These are phyloP conservation scores for Myotis yumanensis DNA, from an alignment of 2,113 vertebrate genomes.

Conservation along the genomic window DNA sequence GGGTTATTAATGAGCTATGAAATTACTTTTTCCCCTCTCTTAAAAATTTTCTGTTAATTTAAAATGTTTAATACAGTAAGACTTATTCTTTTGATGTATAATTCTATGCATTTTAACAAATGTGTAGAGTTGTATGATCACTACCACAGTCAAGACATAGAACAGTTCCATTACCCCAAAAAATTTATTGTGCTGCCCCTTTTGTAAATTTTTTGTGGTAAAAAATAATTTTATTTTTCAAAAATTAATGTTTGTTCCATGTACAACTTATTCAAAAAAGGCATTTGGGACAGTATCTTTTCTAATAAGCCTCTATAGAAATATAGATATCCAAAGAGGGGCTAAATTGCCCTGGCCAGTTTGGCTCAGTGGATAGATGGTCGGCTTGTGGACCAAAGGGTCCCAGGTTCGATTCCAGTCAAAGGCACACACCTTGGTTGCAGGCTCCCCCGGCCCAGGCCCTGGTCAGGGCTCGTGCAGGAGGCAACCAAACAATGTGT, in stretches of 20 bases:
- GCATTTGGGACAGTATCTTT: neutral
- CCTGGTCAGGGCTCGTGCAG: too few species aligned
- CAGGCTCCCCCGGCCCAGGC: too few species aligned
- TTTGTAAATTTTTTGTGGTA: conserved; percentile 19
- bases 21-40: neutral
- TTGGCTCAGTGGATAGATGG: too few species aligned
- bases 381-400: too few species aligned
- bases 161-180: neutral
- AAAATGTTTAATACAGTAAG: neutral
- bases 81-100: neutral
- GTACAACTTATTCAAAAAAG: neutral
- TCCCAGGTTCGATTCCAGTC: too few species aligned
- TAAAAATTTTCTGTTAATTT: neutral
- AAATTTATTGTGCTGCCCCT: neutral
- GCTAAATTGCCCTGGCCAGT: too few species aligned
- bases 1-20: neutral
- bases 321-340: neutral
- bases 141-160: neutral
- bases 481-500: too few species aligned
- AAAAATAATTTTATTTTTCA: conserved; percentile 23
- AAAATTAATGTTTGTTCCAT: neutral
- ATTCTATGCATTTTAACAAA: conserved; percentile 6
- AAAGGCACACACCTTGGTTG: too few species aligned
- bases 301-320: conserved; percentile 13
- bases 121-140: neutral